These are phyloP conservation scores for Corythaixoides concolor DNA, from an alignment of 2,113 vertebrate genomes.

Conservation along the genomic window DNA sequence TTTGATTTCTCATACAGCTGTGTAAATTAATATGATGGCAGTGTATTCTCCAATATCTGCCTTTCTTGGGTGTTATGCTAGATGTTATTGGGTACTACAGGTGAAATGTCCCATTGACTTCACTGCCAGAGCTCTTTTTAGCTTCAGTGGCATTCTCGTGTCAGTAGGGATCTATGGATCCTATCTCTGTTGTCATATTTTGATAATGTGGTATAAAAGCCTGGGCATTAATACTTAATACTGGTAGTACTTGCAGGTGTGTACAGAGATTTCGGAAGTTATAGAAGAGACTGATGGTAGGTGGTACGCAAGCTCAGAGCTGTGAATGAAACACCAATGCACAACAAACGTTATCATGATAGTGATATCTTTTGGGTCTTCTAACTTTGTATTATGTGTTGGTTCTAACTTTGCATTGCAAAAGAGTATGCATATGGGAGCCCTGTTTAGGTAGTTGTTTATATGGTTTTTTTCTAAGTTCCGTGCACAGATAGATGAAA, in stretches of 20 bases:
- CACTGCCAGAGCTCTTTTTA: neutral
- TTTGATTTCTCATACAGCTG: neutral
- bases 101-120: neutral
- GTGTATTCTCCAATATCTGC: neutral
- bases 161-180: neutral
- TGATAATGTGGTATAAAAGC: neutral
- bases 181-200: neutral
- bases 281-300: neutral
- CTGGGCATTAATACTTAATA: neutral
- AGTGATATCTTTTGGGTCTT: neutral
- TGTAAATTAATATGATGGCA: neutral
- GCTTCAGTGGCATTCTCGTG: neutral
- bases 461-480: neutral
- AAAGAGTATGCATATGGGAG: neutral
- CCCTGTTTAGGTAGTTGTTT: neutral
- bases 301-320: neutral
- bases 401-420: neutral
- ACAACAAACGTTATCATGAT: neutral
- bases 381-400: neutral
- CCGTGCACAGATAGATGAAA: neutral
- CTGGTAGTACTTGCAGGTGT: neutral
- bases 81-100: neutral
- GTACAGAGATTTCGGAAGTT: neutral
- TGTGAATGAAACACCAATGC: neutral
- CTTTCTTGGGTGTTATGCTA: neutral